Percentiles rank a stretch among this genome's conserved stretches.
These are phyloP conservation scores for Callopanchax toddi DNA, from an alignment of 2,113 vertebrate species.

Conservation along the genomic window DNA sequence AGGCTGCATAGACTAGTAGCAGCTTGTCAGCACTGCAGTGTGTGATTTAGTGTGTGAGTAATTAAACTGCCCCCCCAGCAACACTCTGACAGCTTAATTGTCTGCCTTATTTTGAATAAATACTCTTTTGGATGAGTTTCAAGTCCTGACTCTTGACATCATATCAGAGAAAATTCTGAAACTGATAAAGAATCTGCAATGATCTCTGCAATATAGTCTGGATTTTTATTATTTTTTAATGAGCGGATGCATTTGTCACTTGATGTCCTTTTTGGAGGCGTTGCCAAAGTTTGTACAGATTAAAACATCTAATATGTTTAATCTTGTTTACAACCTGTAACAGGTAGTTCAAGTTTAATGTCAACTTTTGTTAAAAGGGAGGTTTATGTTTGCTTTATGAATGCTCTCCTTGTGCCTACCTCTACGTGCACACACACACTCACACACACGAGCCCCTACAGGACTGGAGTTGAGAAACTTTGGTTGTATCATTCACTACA, in stretches of 20 bases:
- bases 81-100: slow-evolving; percentile 14
- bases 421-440: background rate
- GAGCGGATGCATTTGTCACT: background rate
- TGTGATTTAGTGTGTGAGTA: slow-evolving; percentile 4
- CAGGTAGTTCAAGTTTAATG: background rate
- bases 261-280: no score
- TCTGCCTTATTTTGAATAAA: slow-evolving; percentile 1
- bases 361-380: background rate
- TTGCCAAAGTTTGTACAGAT: background rate
- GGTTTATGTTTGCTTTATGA: background rate
- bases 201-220: background rate
- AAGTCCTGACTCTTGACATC: background rate
- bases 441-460: background rate
- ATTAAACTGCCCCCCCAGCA: slow-evolving; percentile 3
- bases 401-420: background rate
- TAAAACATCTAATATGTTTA: background rate
- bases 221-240: background rate
- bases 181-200: background rate
- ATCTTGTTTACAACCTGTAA: background rate
- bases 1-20: background rate
- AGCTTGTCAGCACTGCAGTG: background rate
- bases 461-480: background rate
- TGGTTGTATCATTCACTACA: background rate
- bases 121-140: background rate
- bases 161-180: background rate